Base-by-base conservation (phyloP, 2,113 vertebrate species). In the Myrmophylax atrothorax region DNA sequence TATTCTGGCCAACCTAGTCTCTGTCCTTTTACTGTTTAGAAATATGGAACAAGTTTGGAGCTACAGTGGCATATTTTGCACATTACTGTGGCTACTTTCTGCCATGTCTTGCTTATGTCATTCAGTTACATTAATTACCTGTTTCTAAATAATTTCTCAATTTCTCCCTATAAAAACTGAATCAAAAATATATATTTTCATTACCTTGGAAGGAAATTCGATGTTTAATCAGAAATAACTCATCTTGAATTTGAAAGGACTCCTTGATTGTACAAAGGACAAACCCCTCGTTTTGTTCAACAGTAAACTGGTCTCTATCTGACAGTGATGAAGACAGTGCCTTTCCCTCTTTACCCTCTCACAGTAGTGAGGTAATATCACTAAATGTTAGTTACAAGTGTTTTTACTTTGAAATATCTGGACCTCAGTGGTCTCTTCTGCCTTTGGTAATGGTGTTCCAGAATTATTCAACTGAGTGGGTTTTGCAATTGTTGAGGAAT, bases 221-320 rank as follows among this genome's bases (percentile, higher is more conserved):
- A 31, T 52, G 5, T 50, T 69, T 40, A 72, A 38, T 62, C 10
- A 77, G n/a, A 64, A 84, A 46, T 64, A 77, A 38, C 7, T 47
- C 3, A 40, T 59, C 4, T 56, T 69, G 20, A 60, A 52, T 35
- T 77, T 81, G 6, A 5, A 50, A 80, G 73, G 22, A 5, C 7
- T 75, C 4, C 1, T 38, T 14, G 29, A 55, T 10, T 76, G 9
- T 37, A 56, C 16, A 77, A 73, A n/a, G 5, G 15, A 47, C 7
- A 60, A 64, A 55, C 0, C 2, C 0, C 10, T 53, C 14, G 2
- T 53, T 76, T 62, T 29, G 2, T 35, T 59, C 31, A 66, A n/a
- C 78, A 66, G 14, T 49, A 78, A 90, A 55, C 3, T 1, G 0
- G 3, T 35, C 12, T 81, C 35, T 60, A 33, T 6, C 7, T n/a